A percentile compares a stretch with the other conserved stretches of the same genome.
Conservation (phyloP, 2,888 invertebrate species). For the Apodemia hepburni region DNA sequence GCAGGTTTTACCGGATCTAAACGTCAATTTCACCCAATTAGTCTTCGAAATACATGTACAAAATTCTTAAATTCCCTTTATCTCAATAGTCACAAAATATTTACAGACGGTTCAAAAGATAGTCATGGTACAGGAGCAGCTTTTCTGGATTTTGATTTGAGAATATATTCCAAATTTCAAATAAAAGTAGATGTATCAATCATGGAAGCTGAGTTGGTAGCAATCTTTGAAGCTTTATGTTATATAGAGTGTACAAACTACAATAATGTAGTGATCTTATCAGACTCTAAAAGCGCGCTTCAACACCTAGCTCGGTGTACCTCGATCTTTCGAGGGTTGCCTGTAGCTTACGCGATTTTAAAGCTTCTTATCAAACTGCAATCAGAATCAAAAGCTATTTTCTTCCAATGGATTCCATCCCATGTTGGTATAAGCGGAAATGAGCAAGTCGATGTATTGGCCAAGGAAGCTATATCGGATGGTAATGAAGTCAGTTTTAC, state of each 20-base stretch:
- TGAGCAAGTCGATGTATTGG: background rate
- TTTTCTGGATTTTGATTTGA: background rate
- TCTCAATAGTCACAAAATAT: background rate
- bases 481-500: background rate
- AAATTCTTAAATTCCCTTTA: background rate
- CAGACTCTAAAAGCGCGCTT: slow-evolving; percentile 22
- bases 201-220: background rate
- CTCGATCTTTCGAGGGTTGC: slow-evolving; percentile 21
- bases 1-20: too few relatives aligned
- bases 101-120: background rate
- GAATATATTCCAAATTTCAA: background rate
- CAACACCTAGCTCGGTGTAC: slow-evolving; percentile 27
- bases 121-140: background rate
- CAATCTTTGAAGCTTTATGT: background rate
- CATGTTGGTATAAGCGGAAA: background rate
- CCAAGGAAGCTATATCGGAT: background rate
- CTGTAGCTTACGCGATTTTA: slow-evolving; percentile 25
- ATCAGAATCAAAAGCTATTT: background rate
- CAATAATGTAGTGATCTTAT: slow-evolving; percentile 1
- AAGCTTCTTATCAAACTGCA: background rate
- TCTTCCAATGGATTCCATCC: background rate
- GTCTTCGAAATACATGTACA: too few relatives aligned
- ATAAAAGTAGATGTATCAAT: background rate
- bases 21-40: too few relatives aligned
- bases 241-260: background rate